Base-by-base conservation (phyloP, 2,113 vertebrate species). In the Cyprinodon brontotheroides region DNA sequence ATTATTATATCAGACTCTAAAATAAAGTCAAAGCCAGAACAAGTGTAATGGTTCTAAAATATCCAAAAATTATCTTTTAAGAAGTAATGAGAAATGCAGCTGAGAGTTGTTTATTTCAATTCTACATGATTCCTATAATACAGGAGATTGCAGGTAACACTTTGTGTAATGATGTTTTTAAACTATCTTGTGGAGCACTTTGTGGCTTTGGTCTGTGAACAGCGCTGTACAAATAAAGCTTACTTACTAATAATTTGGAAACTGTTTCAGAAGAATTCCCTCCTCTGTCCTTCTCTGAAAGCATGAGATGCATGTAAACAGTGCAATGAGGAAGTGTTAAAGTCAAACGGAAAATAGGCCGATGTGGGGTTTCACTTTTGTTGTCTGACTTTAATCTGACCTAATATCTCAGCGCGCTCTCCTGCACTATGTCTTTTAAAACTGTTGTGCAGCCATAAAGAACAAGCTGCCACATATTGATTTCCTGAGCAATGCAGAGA, bases 271-370 rank as follows among this genome's bases (percentile, higher is more conserved):
- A 39, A 48, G 13, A 74, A 65, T 72, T 45, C 29, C 67, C 83
- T 85, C 84, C 70, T 69, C 69, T 47, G 79, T 38, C 71, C 79
- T 90, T 87, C 81, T 87, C 65, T 89, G 82, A 87, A 90, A 90
- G 81, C 92, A 93, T 93, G 93, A 83, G 80, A 70, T 10, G 85
- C 91, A 92, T 94, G 92, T 93, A 94, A 93, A 93, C 92, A 92
- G 63, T 41, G 77, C 74, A 87, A 71, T 78, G 85, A 94, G 93
- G 92, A 94, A 94, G 89, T 90, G 79, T 86, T 80, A 87, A 84
- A 81, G 84, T 87, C 68, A 79, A 72, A 74, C 72, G 57, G 75
- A 87, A 93, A 89, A 90, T 78, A 82, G 87, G 78, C 86, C 90
- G 81, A 90, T 69, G 83, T 86, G 69, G 72, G 72, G 66, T 88